These are phyloP conservation scores for Acropora tenuis DNA, from an alignment of 64 coral and sea anemone genomes.

Conservation along the genomic window DNA sequence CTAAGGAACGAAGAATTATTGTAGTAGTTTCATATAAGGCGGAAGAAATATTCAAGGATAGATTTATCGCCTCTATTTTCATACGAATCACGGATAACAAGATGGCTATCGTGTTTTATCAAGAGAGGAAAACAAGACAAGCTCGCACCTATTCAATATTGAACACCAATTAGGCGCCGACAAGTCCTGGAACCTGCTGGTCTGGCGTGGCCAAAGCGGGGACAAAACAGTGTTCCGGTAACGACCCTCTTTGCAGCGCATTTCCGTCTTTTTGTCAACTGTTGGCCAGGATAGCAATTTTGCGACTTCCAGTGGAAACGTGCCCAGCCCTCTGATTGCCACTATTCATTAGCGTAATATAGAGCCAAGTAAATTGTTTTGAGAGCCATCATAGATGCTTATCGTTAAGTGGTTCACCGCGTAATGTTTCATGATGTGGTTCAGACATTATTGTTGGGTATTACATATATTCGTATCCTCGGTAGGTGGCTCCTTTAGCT, in stretches of 20 bases:
- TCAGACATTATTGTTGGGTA: too few relatives aligned
- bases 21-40: too few relatives aligned
- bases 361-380: too few relatives aligned
- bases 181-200: not conserved
- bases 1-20: too few relatives aligned
- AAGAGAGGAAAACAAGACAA: not conserved
- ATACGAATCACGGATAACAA: not conserved
- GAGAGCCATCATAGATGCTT: too few relatives aligned
- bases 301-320: too few relatives aligned
- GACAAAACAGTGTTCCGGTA: not conserved
- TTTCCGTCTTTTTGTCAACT: constrained; percentile 17
- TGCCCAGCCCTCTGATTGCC: too few relatives aligned
- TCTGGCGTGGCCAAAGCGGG: not conserved
- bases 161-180: not conserved
- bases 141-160: not conserved
- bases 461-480: too few relatives aligned
- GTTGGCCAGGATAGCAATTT: not conserved
- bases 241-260: not conserved
- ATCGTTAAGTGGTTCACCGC: too few relatives aligned
- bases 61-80: not conserved
- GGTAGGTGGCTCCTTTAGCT: too few relatives aligned
- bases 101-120: not conserved
- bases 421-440: too few relatives aligned
- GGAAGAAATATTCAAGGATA: not conserved
- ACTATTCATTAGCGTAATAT: too few relatives aligned